Percentiles rank a stretch among this genome's conserved stretches.
phyloP scores from a whole-genome alignment of 2,113 vertebrate genomes.

The Carettochelys insculpta region DNA sequence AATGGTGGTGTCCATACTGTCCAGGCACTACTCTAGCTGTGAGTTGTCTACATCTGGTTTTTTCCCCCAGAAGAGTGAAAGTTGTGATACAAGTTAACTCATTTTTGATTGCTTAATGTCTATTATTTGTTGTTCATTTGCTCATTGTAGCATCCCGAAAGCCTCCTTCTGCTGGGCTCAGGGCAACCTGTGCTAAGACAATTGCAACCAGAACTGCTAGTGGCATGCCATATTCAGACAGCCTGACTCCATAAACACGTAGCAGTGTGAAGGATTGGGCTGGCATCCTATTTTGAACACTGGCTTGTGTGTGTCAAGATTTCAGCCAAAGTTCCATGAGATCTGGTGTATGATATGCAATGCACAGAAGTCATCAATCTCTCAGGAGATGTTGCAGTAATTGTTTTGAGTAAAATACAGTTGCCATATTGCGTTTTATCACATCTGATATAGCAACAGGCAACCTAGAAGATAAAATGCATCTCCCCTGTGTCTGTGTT shows the following conservation, averaged over 20 bases:
- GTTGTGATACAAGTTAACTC: neutral
- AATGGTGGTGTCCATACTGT: neutral
- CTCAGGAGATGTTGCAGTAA: neutral
- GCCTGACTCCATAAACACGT: neutral
- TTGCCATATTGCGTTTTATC: neutral
- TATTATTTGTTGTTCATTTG: neutral
- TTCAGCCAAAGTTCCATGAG: neutral
- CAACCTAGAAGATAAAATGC: neutral
- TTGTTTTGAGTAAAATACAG: neutral
- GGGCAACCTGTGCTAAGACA: neutral
- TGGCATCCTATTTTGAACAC: fast-evolving
- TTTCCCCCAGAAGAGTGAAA: neutral
- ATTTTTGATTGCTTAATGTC: neutral
- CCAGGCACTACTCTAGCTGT: neutral
- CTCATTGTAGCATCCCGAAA: neutral
- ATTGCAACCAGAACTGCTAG: neutral
- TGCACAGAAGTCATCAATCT: too few relatives aligned
- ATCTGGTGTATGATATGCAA: neutral
- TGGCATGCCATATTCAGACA: neutral
- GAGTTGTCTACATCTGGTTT: neutral
- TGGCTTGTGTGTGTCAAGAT: neutral
- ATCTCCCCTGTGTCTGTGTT: neutral
- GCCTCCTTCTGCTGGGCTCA: neutral
- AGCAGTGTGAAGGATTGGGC: neutral
- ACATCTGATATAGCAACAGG: neutral